Evolutionary conservation across 2,113 vertebrate species (phyloP), one percentile per base, ranked within the genome.

Genomic region (Anolis carolinensis): DNA sequence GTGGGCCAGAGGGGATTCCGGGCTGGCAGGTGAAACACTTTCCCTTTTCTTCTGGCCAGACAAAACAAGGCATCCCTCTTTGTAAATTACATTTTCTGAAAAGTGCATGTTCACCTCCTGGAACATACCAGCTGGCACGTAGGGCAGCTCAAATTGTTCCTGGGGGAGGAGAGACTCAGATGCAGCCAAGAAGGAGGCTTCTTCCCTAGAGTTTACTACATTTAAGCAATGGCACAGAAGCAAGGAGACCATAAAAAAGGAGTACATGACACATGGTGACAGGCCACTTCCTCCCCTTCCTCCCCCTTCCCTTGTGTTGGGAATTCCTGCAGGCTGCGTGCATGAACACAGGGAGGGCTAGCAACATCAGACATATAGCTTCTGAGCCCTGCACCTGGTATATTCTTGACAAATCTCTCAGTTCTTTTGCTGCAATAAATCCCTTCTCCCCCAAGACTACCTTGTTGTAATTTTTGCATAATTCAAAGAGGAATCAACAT

Each of bases 251-350:
- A 7, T 7, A 52, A 79, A 59, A 87, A 86, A 7, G 3, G 2
- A 32, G 32, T 55, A 20, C 16, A 77, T 0, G 16, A 65, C 25
- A 84, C 30, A 62, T 2, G 1, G 11, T 20, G 11, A 0, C 0
- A 84, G 34, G 59, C 23, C 23, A 86, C 2, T 86, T 59, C 87
- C 84, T 39, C 39, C 36, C 80, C 76, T 0, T 0, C n/a, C 85
- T 71, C 39, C 32, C 84, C 27, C 86, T 78, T 32, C 34, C 67
- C 39, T 27, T 71, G 74, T 23, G 5, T 81, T 82, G 72, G 44
- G 23, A 90, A 39, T 32, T 84, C 70, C 85, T 87, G 82, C 80
- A 80, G 59, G 5, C 34, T 86, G 55, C 13, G 30, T 62, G 50
- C 50, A 44, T 65, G 18, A 62, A 0, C 34, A 20, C 3, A 55